Conservation (phyloP, 2,888 invertebrate species). For the Elysia crispata region DNA sequence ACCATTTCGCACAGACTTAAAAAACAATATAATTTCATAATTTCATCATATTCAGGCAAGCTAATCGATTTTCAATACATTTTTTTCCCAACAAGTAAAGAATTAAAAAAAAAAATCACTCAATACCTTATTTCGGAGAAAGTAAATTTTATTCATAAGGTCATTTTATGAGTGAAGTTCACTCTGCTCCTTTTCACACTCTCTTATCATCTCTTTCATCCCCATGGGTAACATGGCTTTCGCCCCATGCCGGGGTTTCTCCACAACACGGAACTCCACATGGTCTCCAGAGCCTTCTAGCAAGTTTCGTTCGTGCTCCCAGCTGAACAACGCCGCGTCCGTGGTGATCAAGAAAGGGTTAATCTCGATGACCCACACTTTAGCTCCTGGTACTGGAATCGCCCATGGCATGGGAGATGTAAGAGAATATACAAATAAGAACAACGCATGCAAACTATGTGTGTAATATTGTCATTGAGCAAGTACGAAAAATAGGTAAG, state of each 20-base stretch:
- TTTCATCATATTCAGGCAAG: too few species aligned
- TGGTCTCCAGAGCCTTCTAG: conserved; percentile 60
- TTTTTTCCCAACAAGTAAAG: too few species aligned
- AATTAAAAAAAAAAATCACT: not conserved
- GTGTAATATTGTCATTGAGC: too few species aligned
- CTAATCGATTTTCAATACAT: too few species aligned
- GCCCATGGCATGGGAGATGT: not conserved
- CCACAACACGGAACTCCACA: conserved; percentile 63
- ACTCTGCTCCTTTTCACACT: not conserved
- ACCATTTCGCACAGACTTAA: too few species aligned
- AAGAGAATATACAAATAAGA: not conserved
- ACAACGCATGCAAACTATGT: too few species aligned
- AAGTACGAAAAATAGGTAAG: too few species aligned
- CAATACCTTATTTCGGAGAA: not conserved
- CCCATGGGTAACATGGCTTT: conserved; percentile 65
- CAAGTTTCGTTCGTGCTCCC: conserved; percentile 65
- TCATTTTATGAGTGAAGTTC: not conserved
- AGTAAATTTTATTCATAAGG: not conserved
- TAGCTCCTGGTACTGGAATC: conserved; percentile 54
- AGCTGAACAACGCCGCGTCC: conserved; percentile 69
- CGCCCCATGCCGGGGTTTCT: conserved; percentile 63
- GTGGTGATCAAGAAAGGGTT: conserved; percentile 69
- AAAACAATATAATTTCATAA: too few species aligned
- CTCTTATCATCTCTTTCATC: conserved; percentile 51
- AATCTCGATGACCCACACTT: conserved; percentile 69